Evolutionary conservation across 2,888 invertebrate species (phyloP), one percentile per base, ranked within the genome.

Genomic region (Ellobium chinense): DNA sequence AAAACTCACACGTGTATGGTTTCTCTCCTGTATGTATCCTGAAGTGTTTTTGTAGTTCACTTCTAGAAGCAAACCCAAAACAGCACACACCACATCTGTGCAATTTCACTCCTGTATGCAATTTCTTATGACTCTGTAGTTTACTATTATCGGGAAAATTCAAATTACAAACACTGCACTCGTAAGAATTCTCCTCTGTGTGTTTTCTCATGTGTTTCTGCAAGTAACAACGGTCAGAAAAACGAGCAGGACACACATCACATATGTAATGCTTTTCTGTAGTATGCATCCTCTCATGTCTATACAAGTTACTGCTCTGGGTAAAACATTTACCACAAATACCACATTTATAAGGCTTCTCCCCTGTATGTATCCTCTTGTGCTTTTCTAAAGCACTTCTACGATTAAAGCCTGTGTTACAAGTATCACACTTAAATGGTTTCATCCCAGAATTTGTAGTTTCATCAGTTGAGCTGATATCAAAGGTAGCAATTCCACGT

Each of bases 181-280:
- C 56, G 37, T 31, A 73, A 7, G 60, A 60, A 27, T 60, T 73
- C 60, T 60, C 60, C 3, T 56, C 73, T 14, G 73, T 58, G 18
- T 72, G 72, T 36, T 36, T 27, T n/a, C 58, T 56, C 5, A 72
- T 7, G n/a, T 72, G 72, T 56, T 36, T 31, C 5, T 72, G 39
- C n/a, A 72, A 21, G 18, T 83, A 72, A 60, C 78, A 72, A 7
- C 63, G 70, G 74, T 78, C 69, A 4, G 54, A 34, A 36, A 78
- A 83, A 9, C 56, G 62, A 5, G 70, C 31, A 4, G 37, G 54
- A 60, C 83, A 83, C 21, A 74, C 70, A 9, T 68, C 39, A 46
- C 82, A 83, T 14, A 34, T 46, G 56, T 80, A 83, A 4, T 77
- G 68, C n/a, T 73, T 82, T 56, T 77, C 66, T 14, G 72, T 74